Evolutionary conservation across 2,888 invertebrate genomes (phyloP).

Genomic region (Thecophora atra): DNA sequence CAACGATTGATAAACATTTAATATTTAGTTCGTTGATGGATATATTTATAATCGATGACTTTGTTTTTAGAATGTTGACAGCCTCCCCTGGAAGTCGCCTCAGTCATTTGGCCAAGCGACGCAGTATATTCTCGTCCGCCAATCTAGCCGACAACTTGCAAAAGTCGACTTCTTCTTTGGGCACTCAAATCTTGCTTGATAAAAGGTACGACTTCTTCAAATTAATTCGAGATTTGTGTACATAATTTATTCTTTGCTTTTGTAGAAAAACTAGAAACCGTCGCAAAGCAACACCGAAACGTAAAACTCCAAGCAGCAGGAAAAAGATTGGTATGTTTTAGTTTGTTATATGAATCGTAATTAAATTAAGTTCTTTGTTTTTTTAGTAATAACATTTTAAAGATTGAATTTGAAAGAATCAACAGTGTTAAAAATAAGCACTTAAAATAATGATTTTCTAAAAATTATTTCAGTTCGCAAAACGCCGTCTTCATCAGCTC

Average conservation of each 20-base stretch:
- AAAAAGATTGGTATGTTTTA: slow-evolving; percentile 54
- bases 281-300: slow-evolving; percentile 63
- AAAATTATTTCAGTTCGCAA: slow-evolving; percentile 52
- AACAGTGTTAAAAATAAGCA: no score
- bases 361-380: not conserved
- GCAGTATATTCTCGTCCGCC: slow-evolving; percentile 80
- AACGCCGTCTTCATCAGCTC: slow-evolving; percentile 61
- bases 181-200: slow-evolving; percentile 60
- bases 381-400: no score
- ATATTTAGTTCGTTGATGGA: not conserved
- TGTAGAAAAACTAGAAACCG: slow-evolving; percentile 55
- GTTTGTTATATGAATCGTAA: not conserved
- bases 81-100: slow-evolving; percentile 80
- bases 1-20: slow-evolving; percentile 21
- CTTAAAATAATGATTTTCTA: no score
- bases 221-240: not conserved
- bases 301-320: slow-evolving; percentile 70
- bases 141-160: slow-evolving; percentile 69
- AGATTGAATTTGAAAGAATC: no score
- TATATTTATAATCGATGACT: slow-evolving; percentile 8
- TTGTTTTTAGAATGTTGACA: slow-evolving; percentile 58
- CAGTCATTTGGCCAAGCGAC: slow-evolving; percentile 79
- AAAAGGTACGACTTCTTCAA: slow-evolving; percentile 54
- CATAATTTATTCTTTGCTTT: not conserved
- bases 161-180: slow-evolving; percentile 54